These are phyloP conservation scores for Addax nasomaculatus DNA, from an alignment of 2,113 vertebrate genomes.

Conservation along the genomic window DNA sequence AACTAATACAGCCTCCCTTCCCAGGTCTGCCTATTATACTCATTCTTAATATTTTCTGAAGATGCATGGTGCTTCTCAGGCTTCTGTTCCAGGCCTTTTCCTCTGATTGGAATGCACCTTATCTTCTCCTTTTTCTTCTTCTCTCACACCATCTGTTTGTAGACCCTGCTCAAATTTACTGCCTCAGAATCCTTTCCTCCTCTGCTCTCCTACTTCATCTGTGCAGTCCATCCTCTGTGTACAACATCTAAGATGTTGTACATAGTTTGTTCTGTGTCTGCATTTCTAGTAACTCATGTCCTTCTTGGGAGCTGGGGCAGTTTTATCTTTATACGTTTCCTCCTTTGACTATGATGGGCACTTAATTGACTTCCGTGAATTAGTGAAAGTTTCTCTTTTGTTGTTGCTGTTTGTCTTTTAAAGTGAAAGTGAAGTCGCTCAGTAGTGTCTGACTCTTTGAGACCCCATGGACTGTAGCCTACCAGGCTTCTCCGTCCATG, in stretches of 20 bases:
- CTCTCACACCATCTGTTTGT: not conserved
- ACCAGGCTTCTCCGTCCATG: not conserved
- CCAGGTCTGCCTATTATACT: not conserved
- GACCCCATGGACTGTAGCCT: not conserved
- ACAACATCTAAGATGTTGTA: not conserved
- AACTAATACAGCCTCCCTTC: not conserved
- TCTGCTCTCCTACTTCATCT: not conserved
- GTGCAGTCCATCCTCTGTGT: not conserved
- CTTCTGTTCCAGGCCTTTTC: not conserved
- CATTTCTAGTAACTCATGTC: not conserved
- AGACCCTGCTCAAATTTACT: not conserved
- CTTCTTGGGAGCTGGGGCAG: not conserved
- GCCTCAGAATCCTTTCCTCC: not conserved
- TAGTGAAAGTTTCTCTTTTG: not conserved
- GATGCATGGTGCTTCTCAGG: not conserved
- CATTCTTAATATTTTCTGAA: not conserved
- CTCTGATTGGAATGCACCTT: not conserved
- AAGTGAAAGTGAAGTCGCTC: not conserved
- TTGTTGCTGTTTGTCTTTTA: not conserved
- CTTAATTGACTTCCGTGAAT: not conserved
- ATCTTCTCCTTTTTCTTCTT: not conserved
- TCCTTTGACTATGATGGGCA: not conserved
- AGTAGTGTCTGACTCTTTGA: not conserved
- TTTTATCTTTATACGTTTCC: not conserved
- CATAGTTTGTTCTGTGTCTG: not conserved